Base-by-base conservation (phyloP, 2,797 vertebrate genomes). In the Melanotaenia parkinsoni region DNA sequence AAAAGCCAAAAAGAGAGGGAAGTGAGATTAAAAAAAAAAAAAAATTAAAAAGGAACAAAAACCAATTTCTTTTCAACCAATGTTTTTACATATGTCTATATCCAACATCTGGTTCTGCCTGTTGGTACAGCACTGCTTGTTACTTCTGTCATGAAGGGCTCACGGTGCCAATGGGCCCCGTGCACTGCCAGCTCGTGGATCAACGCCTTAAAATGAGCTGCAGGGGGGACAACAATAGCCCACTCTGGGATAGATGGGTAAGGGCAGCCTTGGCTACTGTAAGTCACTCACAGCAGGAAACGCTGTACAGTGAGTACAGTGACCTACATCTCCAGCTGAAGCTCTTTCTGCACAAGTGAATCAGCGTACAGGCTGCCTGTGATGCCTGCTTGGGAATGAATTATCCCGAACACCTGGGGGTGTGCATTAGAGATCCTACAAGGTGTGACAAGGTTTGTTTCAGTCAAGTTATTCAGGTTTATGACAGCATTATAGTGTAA, bases 261-360 rank as follows among this genome's bases (percentile, higher is more conserved):
- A 79, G 76, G 72, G 63, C 63, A 66, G 32, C 35, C 28, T 62
- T 63, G 62, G 80, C 79, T 74, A 78, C 80, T 71, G 74, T 82
- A 13, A 56, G 63, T 63, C 64, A 38, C 58, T 68, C 70, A 12
- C 65, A 79, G 80, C 77, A 79, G 76, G 81, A 82, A 82, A 57
- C 57, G 37, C 68, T 64, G 82, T 65, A 77, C 78, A 88, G 82
- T 70, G 88, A 86, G 86, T 62, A 85, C 83, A 79, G 63, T 90
- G 90, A 92, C 91, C 91, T 87, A 91, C 74, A 92, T 91, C 86
- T 82, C 72, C 81, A 7, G 18, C 54, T 3, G 63, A 59, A 71
- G 65, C 11, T 9, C 74, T 84, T 88, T 86, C 82, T 77, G 71
- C 80, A 70, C 16, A 45, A 84, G 72, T 60, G 74, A 81, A 70